Evolutionary conservation across 1,140 invertebrate species (phyloP), one percentile per base, ranked within the genome.

Genomic region (Spodoptera litura): DNA sequence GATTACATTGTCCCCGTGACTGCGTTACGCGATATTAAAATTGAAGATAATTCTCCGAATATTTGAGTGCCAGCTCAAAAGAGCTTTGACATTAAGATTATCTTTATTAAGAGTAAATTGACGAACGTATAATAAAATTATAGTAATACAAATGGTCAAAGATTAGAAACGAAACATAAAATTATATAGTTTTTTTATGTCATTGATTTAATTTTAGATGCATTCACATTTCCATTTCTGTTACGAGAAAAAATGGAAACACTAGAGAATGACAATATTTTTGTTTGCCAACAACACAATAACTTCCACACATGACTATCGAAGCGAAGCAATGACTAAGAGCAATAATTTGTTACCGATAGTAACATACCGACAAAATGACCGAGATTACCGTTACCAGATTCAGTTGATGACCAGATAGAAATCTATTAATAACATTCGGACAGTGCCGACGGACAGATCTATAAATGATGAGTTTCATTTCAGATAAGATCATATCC

Each of bases 401-500:
- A 90, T 88, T 90, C 89, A 88, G 81, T 87, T 91, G 90, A 91
- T 92, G 91, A 92, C 89, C 86, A 90, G 91, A 94, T 94, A 93
- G 87, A 87, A 90, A 94, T 94, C 91, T 93, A 91, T 93, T 93
- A 94, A 92, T 94, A 92, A 92, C 87, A 90, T 93, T 93, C 91
- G 88, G 87, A 78, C 90, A 91, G 80, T 85, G 87, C 87, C 85
- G 90, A 88, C 88, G 84, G 85, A 89, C 85, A 91, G 88, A 93
- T 94, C 91, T 91, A 91, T 94, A 94, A 94, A 94, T 93, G 92
- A 94, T 94, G 92, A 93, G 93, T 93, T 94, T 89, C 91, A 88
- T 93, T 93, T 91, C 88, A 93, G 92, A 93, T 94, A 92, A 91
- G 89, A 94, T 94, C 91, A 89, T 89, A 89, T 89, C 84, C 83